Percentiles rank a stretch among this genome's conserved stretches.
phyloP scores from a whole-genome alignment of 1,140 invertebrate species.

The Pentalonia nigronervosa region DNA sequence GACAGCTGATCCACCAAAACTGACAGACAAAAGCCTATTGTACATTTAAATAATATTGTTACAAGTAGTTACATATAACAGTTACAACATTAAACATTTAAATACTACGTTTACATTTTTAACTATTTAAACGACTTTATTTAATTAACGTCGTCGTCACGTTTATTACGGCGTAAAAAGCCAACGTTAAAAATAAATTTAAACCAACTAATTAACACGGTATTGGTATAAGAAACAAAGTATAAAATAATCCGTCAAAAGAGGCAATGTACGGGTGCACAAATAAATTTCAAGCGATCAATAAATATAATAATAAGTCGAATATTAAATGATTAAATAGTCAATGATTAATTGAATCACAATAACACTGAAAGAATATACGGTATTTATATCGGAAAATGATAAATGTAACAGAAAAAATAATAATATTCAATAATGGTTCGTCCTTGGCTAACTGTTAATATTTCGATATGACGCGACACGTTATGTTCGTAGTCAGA shows the following conservation, averaged over 20 bases:
- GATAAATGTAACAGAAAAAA: background rate
- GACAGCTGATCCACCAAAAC: background rate
- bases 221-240: background rate
- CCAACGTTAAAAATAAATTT: constrained; percentile 19
- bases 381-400: background rate
- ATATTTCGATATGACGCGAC: background rate
- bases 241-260: background rate
- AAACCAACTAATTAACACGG: background rate
- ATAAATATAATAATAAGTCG: background rate
- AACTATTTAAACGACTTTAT: background rate
- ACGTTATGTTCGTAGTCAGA: background rate
- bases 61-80: background rate
- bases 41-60: background rate
- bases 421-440: background rate
- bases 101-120: background rate
- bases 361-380: background rate
- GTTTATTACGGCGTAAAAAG: background rate
- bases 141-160: background rate
- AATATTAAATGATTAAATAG: background rate
- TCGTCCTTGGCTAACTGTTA: background rate
- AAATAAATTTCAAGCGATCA: background rate
- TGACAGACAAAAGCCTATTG: background rate
- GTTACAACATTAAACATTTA: background rate
- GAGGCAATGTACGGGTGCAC: background rate
- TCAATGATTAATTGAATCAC: background rate